Evolutionary conservation across 2,888 invertebrate species (phyloP), one percentile per base, ranked within the genome.

Genomic region (Ormyrus labotus): DNA sequence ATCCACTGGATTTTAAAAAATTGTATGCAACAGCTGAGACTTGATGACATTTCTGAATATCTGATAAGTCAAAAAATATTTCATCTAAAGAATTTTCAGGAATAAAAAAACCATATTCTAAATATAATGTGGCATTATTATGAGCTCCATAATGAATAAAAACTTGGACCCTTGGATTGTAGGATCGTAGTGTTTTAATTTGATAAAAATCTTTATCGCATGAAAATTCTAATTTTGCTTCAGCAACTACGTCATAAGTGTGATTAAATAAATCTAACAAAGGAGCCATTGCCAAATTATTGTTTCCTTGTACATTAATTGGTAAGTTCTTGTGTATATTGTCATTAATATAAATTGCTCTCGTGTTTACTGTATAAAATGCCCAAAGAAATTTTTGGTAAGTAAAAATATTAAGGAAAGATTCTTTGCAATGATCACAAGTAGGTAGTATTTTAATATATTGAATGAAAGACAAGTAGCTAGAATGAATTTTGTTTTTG

Each of bases 241-340:
- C 87, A 2, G 95, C 95, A 82, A 91, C 91, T 5, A 94, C 94
- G 76, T 91, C 87, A 81, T 93, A 92, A 76, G 95, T 94, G 88
- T 98, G 98, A 92, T 98, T 98, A 83, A 98, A 95, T 92, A 98
- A 93, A 90, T 98, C 98, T 81, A 98, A 92, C 89, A 95, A 96
- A 0, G 98, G 98, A 82, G 96, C 97, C 69, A 98, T 90, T 6
- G 97, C 97, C 91, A 92, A 84, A 84, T 89, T 90, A 83, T 92
- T 86, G 3, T 80, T 75, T 13, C 83, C 82, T 69, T 83, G 85
- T 58, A 89, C 75, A 71, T 85, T 86, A 45, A 87, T 80, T 34
- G 51, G 19, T 47, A 71, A 60, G 61, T 34, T 65, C 6, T 68
- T 73, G 5, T 73, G 47, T 72, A 92, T 91, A 81, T 91, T 88